Percentiles rank a stretch among this genome's conserved stretches.
Evolutionary conservation across 2,113 vertebrate genomes (phyloP).

Genomic region (Herpetotheres cachinnans): DNA sequence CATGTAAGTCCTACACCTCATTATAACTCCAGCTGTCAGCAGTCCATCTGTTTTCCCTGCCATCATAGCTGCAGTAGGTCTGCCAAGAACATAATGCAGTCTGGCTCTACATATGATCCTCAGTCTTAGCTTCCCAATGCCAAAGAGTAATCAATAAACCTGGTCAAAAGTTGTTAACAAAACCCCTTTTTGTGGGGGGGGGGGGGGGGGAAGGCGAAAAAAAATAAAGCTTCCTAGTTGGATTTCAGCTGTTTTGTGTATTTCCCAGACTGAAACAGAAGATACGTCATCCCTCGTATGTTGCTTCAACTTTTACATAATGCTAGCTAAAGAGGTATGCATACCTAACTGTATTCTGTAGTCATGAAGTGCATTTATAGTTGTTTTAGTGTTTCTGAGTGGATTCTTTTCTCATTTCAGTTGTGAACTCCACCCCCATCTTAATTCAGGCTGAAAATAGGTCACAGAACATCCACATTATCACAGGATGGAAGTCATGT

Average conservation of each 20-base stretch:
- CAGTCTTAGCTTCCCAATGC: not conserved
- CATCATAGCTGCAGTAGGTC: not conserved
- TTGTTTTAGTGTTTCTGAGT: not conserved
- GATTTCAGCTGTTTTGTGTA: not conserved
- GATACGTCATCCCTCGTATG: not conserved
- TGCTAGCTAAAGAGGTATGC: not conserved
- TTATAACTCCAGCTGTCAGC: not conserved
- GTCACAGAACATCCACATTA: fast-evolving
- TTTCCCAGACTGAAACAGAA: not conserved
- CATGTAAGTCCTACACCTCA: not conserved
- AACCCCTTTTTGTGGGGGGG: not conserved
- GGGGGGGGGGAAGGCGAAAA: no score
- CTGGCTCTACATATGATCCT: not conserved
- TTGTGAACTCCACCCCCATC: not conserved
- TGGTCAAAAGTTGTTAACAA: not conserved
- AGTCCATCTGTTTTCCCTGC: not conserved
- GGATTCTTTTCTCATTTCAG: not conserved
- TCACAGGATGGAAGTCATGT: not conserved
- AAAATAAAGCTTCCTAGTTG: not conserved
- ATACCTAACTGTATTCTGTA: not conserved
- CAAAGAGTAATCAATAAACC: not conserved
- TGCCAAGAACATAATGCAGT: not conserved
- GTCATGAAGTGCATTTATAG: not conserved
- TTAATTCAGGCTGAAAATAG: not conserved
- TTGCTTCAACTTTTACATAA: not conserved